Conservation (phyloP, 1,140 invertebrate species). For the Drosophila nikananu region DNA sequence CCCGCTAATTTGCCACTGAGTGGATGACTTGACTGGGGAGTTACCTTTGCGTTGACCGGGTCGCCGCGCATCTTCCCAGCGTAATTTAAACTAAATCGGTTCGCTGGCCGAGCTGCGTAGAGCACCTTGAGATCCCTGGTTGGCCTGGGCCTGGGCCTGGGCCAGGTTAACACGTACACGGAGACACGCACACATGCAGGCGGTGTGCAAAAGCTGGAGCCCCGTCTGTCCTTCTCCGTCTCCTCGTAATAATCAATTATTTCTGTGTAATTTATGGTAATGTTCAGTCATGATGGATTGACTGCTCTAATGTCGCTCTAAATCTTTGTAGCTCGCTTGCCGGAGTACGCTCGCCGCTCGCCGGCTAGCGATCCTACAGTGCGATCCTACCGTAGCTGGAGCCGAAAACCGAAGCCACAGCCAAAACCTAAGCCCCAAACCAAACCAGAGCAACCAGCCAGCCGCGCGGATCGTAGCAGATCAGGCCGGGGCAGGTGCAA, state of each 20-base stretch:
- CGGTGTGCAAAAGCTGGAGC: conserved; percentile 63
- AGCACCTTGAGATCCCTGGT: conserved; percentile 40
- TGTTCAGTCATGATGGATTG: conserved; percentile 85
- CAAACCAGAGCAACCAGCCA: conserved; percentile 51
- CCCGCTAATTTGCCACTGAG: conserved; percentile 65
- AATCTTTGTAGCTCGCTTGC: conserved; percentile 80
- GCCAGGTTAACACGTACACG: conserved; percentile 46
- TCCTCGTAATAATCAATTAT: conserved; percentile 85
- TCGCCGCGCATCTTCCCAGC: conserved; percentile 75
- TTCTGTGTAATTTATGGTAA: conserved; percentile 86
- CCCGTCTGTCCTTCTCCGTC: conserved; percentile 60
- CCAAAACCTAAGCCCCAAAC: conserved; percentile 7
- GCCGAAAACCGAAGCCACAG: conserved; percentile 40
- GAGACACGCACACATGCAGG: conserved; percentile 11
- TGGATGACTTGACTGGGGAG: conserved; percentile 56
- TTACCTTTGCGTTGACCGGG: conserved; percentile 61
- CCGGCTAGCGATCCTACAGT: conserved; percentile 36
- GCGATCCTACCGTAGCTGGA: conserved; percentile 31
- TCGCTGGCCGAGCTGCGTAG: conserved; percentile 71
- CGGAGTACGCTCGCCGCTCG: conserved; percentile 50
- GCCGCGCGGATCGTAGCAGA: conserved; percentile 29
- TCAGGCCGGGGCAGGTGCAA: conserved; percentile 71
- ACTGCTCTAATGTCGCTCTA: conserved; percentile 86
- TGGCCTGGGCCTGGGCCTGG: conserved; percentile 33
- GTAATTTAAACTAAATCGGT: conserved; percentile 85